phyloP scores from a whole-genome alignment of 1,140 invertebrate species.

The Orius insidiosus region DNA sequence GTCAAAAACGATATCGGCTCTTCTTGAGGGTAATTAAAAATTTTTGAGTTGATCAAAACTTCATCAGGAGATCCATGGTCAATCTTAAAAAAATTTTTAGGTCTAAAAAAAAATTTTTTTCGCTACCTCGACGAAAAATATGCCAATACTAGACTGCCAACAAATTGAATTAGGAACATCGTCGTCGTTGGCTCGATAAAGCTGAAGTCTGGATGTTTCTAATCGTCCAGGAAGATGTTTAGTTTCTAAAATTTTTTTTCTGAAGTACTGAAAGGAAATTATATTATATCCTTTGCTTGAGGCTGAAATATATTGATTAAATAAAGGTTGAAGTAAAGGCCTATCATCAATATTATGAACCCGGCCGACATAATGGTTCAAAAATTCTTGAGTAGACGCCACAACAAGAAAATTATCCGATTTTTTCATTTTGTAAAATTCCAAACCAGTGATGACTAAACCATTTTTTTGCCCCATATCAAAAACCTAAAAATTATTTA shows the following conservation, averaged over 20 bases:
- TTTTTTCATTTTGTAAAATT: slow-evolving; percentile 56
- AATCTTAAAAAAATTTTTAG: slow-evolving; percentile 9
- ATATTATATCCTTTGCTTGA: no score
- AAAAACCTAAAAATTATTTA: slow-evolving; percentile 5
- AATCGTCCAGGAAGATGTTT: slow-evolving; percentile 59
- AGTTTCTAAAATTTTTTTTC: slow-evolving; percentile 33
- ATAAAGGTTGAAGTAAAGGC: slow-evolving; percentile 62
- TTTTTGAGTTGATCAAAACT: slow-evolving; percentile 13
- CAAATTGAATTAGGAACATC: slow-evolving; percentile 59
- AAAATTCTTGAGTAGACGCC: slow-evolving; percentile 58
- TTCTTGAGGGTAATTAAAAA: slow-evolving; percentile 13
- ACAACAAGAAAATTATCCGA: slow-evolving; percentile 61
- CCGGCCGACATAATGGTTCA: slow-evolving; percentile 73
- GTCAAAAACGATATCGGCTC: slow-evolving; percentile 45
- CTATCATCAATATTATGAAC: slow-evolving; percentile 54
- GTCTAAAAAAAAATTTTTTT: neutral
- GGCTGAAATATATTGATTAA: slow-evolving; percentile 56
- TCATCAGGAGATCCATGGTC: slow-evolving; percentile 7
- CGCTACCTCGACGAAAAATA: slow-evolving; percentile 46
- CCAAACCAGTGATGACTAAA: slow-evolving; percentile 64
- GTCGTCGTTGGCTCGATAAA: slow-evolving; percentile 50
- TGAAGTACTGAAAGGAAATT: no score
- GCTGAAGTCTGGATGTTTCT: slow-evolving; percentile 61
- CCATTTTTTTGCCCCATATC: slow-evolving; percentile 2
- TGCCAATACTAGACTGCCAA: slow-evolving; percentile 44